Evolutionary conservation across 1,140 invertebrate species (phyloP).

Genomic region (Platorchestia sp.): DNA sequence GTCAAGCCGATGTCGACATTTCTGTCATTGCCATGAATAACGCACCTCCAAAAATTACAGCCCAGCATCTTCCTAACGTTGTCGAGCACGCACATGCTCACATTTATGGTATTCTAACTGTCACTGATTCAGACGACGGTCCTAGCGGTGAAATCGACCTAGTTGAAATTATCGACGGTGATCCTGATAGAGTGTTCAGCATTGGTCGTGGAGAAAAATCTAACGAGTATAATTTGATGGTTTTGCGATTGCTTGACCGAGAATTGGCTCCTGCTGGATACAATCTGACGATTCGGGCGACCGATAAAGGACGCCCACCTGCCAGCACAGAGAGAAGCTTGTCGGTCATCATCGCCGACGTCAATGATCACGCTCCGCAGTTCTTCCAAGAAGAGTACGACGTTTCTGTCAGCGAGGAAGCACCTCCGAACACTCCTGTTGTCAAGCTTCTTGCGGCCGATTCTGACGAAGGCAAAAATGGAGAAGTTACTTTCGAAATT

Average conservation of each 20-base stretch:
- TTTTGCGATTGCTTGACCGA: conserved; percentile 82
- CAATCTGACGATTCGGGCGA: conserved; percentile 87
- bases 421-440: conserved; percentile 89
- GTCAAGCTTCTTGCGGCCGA: conserved; percentile 89
- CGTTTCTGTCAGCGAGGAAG: conserved; percentile 87
- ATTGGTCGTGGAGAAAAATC: conserved; percentile 74
- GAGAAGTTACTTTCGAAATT: conserved; percentile 87
- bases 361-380: conserved; percentile 88
- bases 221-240: conserved; percentile 75
- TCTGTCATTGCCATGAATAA: conserved; percentile 65
- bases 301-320: conserved; percentile 85
- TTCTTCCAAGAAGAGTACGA: conserved; percentile 92
- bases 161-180: conserved; percentile 90
- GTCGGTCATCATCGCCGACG: conserved; percentile 82
- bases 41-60: conserved; percentile 62
- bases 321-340: conserved; percentile 81
- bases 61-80: conserved; percentile 82
- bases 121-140: conserved; percentile 86
- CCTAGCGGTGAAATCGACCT: conserved; percentile 85
- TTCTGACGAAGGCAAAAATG: conserved; percentile 85
- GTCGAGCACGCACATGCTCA: conserved; percentile 87
- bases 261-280: conserved; percentile 83
- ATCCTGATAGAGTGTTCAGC: conserved; percentile 88
- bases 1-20: conserved; percentile 60
- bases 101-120: conserved; percentile 90